A percentile compares a stretch with the other conserved stretches of the same genome.
phyloP scores from a whole-genome alignment of 2,797 vertebrate species.

The Pipistrellus pygmaeus region DNA sequence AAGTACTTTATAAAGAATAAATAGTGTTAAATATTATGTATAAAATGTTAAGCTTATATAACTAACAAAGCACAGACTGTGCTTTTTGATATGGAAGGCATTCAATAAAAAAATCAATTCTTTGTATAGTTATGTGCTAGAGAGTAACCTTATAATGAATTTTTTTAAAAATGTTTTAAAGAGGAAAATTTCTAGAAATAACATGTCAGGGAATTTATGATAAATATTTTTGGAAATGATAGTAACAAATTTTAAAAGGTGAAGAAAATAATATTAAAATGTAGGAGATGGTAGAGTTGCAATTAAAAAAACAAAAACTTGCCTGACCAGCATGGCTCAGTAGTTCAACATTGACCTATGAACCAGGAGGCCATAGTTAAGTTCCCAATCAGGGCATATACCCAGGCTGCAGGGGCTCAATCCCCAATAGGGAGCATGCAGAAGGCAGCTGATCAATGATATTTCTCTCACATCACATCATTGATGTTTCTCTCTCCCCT shows the following conservation, averaged over 20 bases:
- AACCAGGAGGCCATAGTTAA: no score
- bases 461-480: no score
- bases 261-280: neutral
- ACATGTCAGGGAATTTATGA: neutral
- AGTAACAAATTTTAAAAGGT: neutral
- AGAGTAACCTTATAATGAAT: neutral
- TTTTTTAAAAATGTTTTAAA: neutral
- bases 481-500: no score
- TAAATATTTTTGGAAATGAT: neutral
- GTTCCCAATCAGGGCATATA: no score
- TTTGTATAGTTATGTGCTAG: neutral
- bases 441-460: no score
- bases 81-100: neutral
- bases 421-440: no score
- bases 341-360: no score
- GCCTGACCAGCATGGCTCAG: no score
- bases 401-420: no score
- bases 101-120: neutral
- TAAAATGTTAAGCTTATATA: neutral
- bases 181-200: slow-evolving; percentile 25
- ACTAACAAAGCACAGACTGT: neutral
- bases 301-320: neutral
- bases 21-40: slow-evolving; percentile 6
- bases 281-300: fast-evolving
- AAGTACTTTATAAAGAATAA: neutral